phyloP scores from a whole-genome alignment of 1,140 invertebrate genomes.

The Zaprionus ghesquierei region DNA sequence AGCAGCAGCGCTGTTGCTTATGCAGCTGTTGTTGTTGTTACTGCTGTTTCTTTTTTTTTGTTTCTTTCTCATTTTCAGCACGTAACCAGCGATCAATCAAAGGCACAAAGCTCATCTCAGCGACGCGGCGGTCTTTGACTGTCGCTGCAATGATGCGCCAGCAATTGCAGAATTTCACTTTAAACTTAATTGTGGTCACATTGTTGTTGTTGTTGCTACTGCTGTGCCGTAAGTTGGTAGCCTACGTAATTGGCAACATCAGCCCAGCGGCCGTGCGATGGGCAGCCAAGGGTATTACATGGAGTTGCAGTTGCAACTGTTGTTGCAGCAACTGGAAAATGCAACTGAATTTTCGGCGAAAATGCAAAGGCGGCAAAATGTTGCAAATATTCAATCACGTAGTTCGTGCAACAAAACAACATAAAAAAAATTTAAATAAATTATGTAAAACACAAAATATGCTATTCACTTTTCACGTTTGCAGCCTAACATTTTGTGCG shows the following conservation, averaged over 20 bases:
- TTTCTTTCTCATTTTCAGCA: slow-evolving; percentile 56
- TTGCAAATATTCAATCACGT: slow-evolving; percentile 80
- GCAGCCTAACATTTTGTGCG: neutral
- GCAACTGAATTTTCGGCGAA: slow-evolving; percentile 48
- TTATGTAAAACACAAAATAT: slow-evolving; percentile 63
- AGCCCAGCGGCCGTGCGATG: slow-evolving; percentile 40
- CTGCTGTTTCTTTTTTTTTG: slow-evolving; percentile 10
- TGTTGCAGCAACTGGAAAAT: slow-evolving; percentile 30
- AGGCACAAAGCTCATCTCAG: slow-evolving; percentile 54
- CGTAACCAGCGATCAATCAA: slow-evolving; percentile 77
- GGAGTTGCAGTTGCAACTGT: slow-evolving; percentile 34
- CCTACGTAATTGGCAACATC: slow-evolving; percentile 69
- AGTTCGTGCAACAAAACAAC: slow-evolving; percentile 72
- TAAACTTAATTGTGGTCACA: slow-evolving; percentile 66
- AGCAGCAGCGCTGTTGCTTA: slow-evolving; percentile 2
- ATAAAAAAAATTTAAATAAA: slow-evolving; percentile 73
- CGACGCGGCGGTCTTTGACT: slow-evolving; percentile 57
- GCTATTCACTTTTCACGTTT: slow-evolving; percentile 38
- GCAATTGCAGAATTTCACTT: slow-evolving; percentile 79
- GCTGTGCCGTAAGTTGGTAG: slow-evolving; percentile 4
- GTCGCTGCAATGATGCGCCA: slow-evolving; percentile 67
- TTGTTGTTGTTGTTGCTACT: slow-evolving; percentile 18
- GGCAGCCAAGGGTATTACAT: slow-evolving; percentile 69
- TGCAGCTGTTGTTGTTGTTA: slow-evolving; percentile 6
- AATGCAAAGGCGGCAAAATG: slow-evolving; percentile 63